phyloP scores from a whole-genome alignment of 2,888 invertebrate species.

The Crioceris asparagi region DNA sequence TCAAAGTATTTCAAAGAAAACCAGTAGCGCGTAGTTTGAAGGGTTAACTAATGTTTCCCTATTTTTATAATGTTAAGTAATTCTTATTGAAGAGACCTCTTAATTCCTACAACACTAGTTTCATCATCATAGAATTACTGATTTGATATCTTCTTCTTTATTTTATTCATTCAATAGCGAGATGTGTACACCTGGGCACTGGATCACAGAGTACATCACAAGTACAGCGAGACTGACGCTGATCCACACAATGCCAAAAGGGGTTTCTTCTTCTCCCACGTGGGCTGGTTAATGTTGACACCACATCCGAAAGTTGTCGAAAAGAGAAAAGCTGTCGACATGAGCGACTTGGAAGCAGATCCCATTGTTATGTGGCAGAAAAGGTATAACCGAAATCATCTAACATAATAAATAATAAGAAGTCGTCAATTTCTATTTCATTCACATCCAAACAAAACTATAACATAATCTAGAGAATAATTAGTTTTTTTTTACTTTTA shows the following conservation, averaged over 20 bases:
- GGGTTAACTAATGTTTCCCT: too few relatives aligned
- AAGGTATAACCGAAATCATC: slow-evolving; percentile 34
- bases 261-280: slow-evolving; percentile 73
- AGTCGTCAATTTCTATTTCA: neutral
- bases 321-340: slow-evolving; percentile 55
- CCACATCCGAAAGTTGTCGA: slow-evolving; percentile 71
- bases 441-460: neutral
- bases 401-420: neutral
- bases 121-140: too few relatives aligned
- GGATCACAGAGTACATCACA: slow-evolving; percentile 82
- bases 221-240: slow-evolving; percentile 77
- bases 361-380: slow-evolving; percentile 68
- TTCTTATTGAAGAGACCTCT: too few relatives aligned
- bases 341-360: slow-evolving; percentile 61
- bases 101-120: too few relatives aligned
- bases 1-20: too few relatives aligned
- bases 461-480: slow-evolving; percentile 1
- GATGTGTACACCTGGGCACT: slow-evolving; percentile 79
- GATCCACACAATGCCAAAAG: slow-evolving; percentile 76
- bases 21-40: too few relatives aligned
- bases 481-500: slow-evolving; percentile 32
- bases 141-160: too few relatives aligned
- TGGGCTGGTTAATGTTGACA: slow-evolving; percentile 81
- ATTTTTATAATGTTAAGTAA: too few relatives aligned
- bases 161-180: slow-evolving; percentile 44